A percentile compares a stretch with the other conserved stretches of the same genome.
Conservation (phyloP, 1,140 invertebrate species). For the Ceratoteleas bidentatus region DNA sequence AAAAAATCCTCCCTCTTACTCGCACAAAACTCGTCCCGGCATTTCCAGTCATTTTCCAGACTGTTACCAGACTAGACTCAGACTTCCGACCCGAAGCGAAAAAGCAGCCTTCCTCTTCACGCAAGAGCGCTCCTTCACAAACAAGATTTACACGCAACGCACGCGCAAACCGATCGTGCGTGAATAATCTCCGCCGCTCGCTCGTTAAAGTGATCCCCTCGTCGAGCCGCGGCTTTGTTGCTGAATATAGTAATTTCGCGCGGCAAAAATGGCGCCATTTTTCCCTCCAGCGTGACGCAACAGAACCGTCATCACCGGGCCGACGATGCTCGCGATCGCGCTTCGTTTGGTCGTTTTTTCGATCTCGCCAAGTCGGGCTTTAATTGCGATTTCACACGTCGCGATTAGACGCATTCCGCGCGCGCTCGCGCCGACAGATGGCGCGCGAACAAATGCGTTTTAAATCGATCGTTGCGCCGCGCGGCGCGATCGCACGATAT, state of each 20-base stretch:
- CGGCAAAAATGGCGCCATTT: slow-evolving; percentile 20
- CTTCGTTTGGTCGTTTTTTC: slow-evolving; percentile 32
- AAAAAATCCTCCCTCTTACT: too few relatives aligned
- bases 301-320: slow-evolving; percentile 48
- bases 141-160: too few relatives aligned
- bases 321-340: too few relatives aligned
- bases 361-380: slow-evolving; percentile 60
- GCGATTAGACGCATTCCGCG: slow-evolving; percentile 68
- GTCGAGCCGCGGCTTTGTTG: slow-evolving; percentile 22
- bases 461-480: slow-evolving; percentile 38
- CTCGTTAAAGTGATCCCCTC: slow-evolving; percentile 41
- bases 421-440: slow-evolving; percentile 25
- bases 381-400: slow-evolving; percentile 71
- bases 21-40: too few relatives aligned
- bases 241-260: slow-evolving; percentile 35
- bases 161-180: too few relatives aligned
- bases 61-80: too few relatives aligned
- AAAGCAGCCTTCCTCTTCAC: too few relatives aligned
- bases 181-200: not conserved
- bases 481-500: slow-evolving; percentile 5
- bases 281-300: slow-evolving; percentile 27
- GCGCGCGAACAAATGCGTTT: slow-evolving; percentile 48
- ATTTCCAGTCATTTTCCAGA: too few relatives aligned
- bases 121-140: too few relatives aligned
- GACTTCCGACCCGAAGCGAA: too few relatives aligned